Percentiles rank a stretch among this genome's conserved stretches.
phyloP scores from a whole-genome alignment of 35 echinoderm and acorn worm genomes.

The Stichopus chloronotus region DNA sequence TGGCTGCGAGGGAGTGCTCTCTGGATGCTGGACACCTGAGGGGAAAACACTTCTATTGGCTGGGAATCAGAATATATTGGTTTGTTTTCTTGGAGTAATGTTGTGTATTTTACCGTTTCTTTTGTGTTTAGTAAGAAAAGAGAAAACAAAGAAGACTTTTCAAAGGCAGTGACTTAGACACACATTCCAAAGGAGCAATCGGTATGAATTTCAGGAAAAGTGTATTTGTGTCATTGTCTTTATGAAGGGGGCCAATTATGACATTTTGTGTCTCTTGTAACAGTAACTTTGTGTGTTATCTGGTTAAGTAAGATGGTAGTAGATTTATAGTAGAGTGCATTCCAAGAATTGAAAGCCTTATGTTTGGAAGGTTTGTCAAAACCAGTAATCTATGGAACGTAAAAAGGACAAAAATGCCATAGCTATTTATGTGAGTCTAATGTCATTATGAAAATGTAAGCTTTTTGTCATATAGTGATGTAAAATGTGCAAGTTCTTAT shows the following conservation, averaged over 20 bases:
- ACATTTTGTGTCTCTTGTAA: background rate
- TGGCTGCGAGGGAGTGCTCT: no score
- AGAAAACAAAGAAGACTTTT: background rate
- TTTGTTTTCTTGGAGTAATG: background rate
- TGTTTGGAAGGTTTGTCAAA: no score
- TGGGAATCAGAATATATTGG: background rate
- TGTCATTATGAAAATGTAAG: no score
- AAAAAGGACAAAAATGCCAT: no score
- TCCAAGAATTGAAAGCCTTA: no score
- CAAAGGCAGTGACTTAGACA: background rate
- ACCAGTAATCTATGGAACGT: no score
- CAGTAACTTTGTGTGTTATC: no score
- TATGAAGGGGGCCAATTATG: background rate
- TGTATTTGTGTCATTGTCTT: background rate
- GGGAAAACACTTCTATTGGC: background rate
- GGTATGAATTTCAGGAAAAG: background rate
- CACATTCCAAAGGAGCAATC: background rate
- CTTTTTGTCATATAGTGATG: no score
- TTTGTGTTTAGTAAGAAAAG: background rate
- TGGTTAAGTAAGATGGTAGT: no score
- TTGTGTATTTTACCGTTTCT: background rate
- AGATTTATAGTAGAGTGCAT: no score
- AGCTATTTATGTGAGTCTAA: no score
- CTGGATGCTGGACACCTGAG: conserved; percentile 22
- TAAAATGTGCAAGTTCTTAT: no score